A percentile compares a stretch with the other conserved stretches of the same genome.
Evolutionary conservation across 2,113 vertebrate genomes (phyloP).

Genomic region (Acinonyx jubatus): DNA sequence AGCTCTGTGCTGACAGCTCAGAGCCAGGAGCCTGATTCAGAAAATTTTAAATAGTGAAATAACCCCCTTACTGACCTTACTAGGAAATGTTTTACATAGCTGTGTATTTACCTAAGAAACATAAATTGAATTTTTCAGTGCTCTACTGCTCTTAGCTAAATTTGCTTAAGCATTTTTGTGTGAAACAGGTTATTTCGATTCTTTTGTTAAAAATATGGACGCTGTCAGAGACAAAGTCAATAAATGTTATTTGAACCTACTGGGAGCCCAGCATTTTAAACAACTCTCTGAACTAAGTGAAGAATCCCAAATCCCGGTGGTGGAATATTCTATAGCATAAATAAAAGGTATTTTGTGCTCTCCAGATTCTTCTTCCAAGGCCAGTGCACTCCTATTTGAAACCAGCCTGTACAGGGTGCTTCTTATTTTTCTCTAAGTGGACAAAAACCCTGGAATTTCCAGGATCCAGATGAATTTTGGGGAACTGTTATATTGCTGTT

Average conservation of each 20-base stretch:
- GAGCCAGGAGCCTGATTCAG: no score
- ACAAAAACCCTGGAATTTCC: neutral
- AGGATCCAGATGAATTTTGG: neutral
- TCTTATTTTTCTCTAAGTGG: neutral
- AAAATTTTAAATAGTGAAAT: neutral
- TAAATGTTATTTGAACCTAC: neutral
- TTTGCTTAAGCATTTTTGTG: neutral
- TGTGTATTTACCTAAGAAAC: neutral
- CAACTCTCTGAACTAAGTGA: neutral
- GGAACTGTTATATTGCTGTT: neutral
- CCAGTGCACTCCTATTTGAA: neutral
- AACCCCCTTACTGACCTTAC: neutral
- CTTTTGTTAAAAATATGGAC: neutral
- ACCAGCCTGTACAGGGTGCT: neutral
- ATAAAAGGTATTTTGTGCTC: neutral
- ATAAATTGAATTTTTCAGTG: neutral
- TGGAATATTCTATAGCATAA: neutral
- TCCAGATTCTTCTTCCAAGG: neutral
- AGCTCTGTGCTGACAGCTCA: no score
- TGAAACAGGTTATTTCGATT: neutral
- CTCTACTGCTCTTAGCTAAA: neutral
- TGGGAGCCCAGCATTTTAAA: neutral
- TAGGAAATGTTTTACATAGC: neutral
- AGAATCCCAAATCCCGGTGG: neutral
- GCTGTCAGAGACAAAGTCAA: neutral